phyloP scores from a whole-genome alignment of 2,888 invertebrate species.

The Pogonocherus hispidulus region DNA sequence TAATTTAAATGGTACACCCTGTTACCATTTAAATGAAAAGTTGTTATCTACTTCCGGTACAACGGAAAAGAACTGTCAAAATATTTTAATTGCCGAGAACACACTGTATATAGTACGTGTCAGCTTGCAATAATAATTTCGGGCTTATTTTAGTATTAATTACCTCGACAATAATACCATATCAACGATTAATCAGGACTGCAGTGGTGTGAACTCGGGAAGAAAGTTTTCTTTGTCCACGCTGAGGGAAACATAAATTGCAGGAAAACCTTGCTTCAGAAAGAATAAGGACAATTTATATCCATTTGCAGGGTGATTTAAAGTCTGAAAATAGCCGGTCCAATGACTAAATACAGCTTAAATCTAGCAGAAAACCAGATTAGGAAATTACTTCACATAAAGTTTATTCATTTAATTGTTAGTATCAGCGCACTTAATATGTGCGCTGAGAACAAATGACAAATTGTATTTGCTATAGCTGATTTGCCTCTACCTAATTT shows the following conservation, averaged over 20 bases:
- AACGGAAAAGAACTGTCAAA: no score
- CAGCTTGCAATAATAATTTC: no score
- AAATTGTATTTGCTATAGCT: not conserved
- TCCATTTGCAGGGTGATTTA: slow-evolving; percentile 13
- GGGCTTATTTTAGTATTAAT: no score
- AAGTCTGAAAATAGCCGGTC: not conserved
- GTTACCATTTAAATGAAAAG: no score
- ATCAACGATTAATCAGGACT: not conserved
- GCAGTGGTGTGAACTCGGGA: not conserved
- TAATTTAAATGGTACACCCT: no score
- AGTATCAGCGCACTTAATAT: not conserved
- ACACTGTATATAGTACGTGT: no score
- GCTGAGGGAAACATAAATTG: slow-evolving; percentile 12
- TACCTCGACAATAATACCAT: not conserved
- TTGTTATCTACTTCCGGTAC: no score
- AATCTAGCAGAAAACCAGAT: not conserved
- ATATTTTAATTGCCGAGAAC: no score
- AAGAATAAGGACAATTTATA: slow-evolving; percentile 16
- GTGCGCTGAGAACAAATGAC: not conserved
- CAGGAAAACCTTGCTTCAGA: slow-evolving; percentile 3
- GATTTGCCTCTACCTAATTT: not conserved
- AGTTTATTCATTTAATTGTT: not conserved
- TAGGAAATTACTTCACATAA: not conserved
- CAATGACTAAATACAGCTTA: not conserved
- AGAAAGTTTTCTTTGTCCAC: not conserved